Conservation (phyloP, 2,113 vertebrate genomes). For the Oreotrochilus melanogaster region DNA sequence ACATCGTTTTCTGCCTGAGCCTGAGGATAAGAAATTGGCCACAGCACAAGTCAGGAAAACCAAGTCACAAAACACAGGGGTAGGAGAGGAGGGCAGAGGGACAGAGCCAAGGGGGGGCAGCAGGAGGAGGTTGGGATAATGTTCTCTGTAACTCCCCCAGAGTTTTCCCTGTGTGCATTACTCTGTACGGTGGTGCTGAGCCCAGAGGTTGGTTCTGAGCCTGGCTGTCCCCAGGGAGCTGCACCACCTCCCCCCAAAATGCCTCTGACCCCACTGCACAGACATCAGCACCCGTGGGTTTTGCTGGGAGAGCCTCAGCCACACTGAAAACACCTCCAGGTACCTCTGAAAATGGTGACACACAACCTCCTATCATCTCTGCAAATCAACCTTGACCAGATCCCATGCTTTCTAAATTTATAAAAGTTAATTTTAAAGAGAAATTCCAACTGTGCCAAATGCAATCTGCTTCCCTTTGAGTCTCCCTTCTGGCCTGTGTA, state of each 20-base stretch:
- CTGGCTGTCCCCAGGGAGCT: background rate
- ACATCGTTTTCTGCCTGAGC: background rate
- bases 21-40: accelerated
- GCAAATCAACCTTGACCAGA: background rate
- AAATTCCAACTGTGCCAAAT: background rate
- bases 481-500: background rate
- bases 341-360: background rate
- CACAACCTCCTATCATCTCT: background rate
- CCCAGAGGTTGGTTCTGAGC: background rate
- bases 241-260: background rate
- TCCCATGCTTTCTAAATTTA: background rate
- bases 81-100: background rate
- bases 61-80: accelerated
- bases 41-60: accelerated
- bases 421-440: background rate
- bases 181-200: background rate
- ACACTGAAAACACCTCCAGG: background rate
- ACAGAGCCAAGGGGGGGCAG: accelerated
- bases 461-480: background rate
- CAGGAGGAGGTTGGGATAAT: background rate
- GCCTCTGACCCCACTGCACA: background rate
- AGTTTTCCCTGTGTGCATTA: background rate
- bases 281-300: accelerated
- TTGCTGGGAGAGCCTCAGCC: background rate
- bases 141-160: background rate